Evolutionary conservation across 2,888 invertebrate genomes (phyloP).

Genomic region (Panorpa germanica): DNA sequence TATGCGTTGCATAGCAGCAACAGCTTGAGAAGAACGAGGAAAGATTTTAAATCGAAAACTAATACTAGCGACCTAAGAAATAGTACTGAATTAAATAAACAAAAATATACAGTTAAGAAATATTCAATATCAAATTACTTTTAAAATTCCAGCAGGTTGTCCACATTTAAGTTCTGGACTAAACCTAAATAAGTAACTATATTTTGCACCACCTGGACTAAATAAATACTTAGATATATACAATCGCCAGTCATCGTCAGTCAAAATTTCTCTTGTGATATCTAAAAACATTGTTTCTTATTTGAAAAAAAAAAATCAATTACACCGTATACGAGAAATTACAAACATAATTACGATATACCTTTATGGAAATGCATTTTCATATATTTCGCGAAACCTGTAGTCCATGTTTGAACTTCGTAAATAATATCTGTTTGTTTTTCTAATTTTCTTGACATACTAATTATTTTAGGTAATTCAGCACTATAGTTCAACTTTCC

Average conservation of each 20-base stretch:
- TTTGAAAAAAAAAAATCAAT: constrained; percentile 9
- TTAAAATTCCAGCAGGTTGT: constrained; percentile 31
- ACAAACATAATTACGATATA: constrained; percentile 18
- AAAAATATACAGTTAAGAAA: constrained; percentile 2
- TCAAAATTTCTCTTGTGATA: constrained; percentile 23
- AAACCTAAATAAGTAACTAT: constrained; percentile 48
- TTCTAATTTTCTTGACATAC: constrained; percentile 30
- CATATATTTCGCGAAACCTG: constrained; percentile 41
- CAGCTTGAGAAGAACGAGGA: constrained; percentile 40
- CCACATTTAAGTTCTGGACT: constrained; percentile 39
- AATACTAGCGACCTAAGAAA: constrained; percentile 35
- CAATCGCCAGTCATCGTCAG: constrained; percentile 34
- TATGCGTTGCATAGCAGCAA: constrained; percentile 52
- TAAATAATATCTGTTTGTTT: constrained; percentile 31
- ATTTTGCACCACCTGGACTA: constrained; percentile 47
- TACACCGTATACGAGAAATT: constrained; percentile 1
- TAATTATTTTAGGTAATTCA: constrained; percentile 36
- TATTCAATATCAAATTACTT: constrained; percentile 19
- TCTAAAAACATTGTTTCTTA: constrained; percentile 22
- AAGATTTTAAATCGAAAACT: constrained; percentile 41
- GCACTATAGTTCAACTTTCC: constrained; percentile 43
- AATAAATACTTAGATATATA: constrained; percentile 51
- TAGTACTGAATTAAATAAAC: neutral
- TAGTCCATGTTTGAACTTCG: constrained; percentile 41
- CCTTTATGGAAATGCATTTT: constrained; percentile 33